Conservation (phyloP, 2,113 vertebrate species). For the Alces alces region DNA sequence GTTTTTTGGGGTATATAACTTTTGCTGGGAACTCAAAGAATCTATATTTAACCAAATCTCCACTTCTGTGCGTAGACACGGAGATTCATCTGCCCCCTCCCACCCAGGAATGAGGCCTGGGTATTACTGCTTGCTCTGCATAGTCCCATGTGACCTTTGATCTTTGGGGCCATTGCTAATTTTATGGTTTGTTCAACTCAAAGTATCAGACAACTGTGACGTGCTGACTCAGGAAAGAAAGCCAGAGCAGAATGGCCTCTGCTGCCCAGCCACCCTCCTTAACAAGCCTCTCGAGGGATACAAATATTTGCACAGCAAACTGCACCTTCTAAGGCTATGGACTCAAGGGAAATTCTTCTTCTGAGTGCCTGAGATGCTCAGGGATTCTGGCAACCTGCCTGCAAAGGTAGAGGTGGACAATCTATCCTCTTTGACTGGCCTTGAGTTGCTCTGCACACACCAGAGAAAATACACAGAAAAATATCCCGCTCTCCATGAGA, state of each 20-base stretch:
- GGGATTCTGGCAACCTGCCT: not conserved
- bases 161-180: not conserved
- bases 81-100: not conserved
- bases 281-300: not conserved
- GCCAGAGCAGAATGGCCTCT: not conserved
- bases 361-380: not conserved
- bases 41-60: not conserved
- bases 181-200: slow-evolving; percentile 42
- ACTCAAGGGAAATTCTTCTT: not conserved
- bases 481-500: accelerated
- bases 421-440: not conserved
- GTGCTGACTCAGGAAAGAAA: slow-evolving; percentile 23
- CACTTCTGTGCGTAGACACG: not conserved
- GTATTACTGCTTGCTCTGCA: not conserved
- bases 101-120: not conserved
- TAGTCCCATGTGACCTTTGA: not conserved
- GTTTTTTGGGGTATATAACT: not conserved
- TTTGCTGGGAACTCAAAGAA: not conserved
- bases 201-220: not conserved
- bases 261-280: not conserved
- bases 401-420: accelerated
- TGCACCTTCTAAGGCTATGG: not conserved
- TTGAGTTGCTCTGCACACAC: not conserved
- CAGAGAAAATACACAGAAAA: no score
- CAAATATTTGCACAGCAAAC: not conserved